phyloP scores from a whole-genome alignment of 1,140 invertebrate species.

The Halyomorpha halys region DNA sequence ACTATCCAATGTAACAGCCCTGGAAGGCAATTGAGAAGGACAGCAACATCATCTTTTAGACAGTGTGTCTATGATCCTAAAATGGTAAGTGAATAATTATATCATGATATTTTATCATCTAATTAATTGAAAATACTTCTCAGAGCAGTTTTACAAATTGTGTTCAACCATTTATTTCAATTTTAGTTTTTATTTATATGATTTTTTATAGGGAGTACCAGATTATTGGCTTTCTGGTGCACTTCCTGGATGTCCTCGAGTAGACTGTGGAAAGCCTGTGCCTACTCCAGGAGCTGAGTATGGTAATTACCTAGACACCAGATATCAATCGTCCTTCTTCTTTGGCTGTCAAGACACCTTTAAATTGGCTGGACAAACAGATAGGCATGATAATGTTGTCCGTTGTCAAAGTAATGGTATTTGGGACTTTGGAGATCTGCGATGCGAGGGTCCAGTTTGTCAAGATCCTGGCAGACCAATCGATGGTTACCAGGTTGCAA shows the following conservation, averaged over 20 bases:
- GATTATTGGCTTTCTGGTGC: slow-evolving; percentile 87
- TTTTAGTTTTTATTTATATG: slow-evolving; percentile 3
- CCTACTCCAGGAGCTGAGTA: slow-evolving; percentile 87
- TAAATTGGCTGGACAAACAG: slow-evolving; percentile 83
- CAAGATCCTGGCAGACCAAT: slow-evolving; percentile 87
- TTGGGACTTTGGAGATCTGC: slow-evolving; percentile 93
- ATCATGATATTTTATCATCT: no score
- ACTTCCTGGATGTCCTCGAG: slow-evolving; percentile 71
- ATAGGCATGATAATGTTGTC: slow-evolving; percentile 81
- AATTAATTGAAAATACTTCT: no score
- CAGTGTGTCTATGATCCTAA: slow-evolving; percentile 94
- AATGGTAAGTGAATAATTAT: slow-evolving; percentile 47
- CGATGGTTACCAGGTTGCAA: slow-evolving; percentile 77
- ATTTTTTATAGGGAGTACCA: slow-evolving; percentile 54
- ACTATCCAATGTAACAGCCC: slow-evolving; percentile 68
- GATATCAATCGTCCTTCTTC: slow-evolving; percentile 85
- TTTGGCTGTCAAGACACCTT: slow-evolving; percentile 95
- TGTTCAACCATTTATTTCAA: no score
- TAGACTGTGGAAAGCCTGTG: slow-evolving; percentile 76
- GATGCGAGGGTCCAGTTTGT: slow-evolving; percentile 92
- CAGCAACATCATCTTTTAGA: slow-evolving; percentile 69
- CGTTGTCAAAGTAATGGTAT: slow-evolving; percentile 82
- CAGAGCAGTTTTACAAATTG: no score
- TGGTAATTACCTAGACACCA: slow-evolving; percentile 75
- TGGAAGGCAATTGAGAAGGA: slow-evolving; percentile 66